Evolutionary conservation across 2,888 invertebrate species (phyloP).

Genomic region (Cephus pulcher): DNA sequence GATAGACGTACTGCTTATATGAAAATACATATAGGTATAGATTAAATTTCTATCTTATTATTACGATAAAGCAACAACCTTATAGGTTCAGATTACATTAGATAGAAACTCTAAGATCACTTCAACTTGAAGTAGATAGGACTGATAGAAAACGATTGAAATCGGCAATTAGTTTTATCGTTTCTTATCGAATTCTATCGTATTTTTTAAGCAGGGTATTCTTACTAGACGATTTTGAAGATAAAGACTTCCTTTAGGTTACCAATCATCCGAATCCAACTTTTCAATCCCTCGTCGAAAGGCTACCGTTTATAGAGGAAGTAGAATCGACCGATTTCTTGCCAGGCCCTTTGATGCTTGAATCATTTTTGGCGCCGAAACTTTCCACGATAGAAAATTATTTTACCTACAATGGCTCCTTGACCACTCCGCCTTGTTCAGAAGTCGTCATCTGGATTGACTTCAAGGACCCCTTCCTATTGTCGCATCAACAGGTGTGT

Average conservation of each 20-base stretch:
- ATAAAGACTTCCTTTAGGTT: conserved; percentile 49
- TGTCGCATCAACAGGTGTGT: conserved; percentile 76
- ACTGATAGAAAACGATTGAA: too few species aligned
- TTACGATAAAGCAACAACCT: too few species aligned
- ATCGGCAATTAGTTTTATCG: too few species aligned
- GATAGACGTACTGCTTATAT: too few species aligned
- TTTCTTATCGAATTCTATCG: too few species aligned
- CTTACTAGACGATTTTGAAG: conserved; percentile 37
- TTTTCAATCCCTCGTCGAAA: not conserved
- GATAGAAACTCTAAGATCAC: too few species aligned
- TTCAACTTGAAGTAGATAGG: too few species aligned
- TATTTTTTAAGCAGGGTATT: too few species aligned
- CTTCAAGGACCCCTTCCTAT: conserved; percentile 77
- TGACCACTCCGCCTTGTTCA: conserved; percentile 88
- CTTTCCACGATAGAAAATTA: conserved; percentile 71
- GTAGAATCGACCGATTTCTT: conserved; percentile 69
- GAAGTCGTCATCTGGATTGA: conserved; percentile 91
- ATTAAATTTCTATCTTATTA: too few species aligned
- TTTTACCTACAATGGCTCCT: conserved; percentile 86
- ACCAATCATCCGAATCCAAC: conserved; percentile 41
- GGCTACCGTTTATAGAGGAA: conserved; percentile 69
- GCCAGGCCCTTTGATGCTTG: conserved; percentile 68
- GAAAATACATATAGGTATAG: too few species aligned
- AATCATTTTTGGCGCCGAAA: conserved; percentile 66
- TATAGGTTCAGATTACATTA: too few species aligned